Base-by-base conservation (phyloP, 2,113 vertebrate species). In the Solenodon paradoxus region DNA sequence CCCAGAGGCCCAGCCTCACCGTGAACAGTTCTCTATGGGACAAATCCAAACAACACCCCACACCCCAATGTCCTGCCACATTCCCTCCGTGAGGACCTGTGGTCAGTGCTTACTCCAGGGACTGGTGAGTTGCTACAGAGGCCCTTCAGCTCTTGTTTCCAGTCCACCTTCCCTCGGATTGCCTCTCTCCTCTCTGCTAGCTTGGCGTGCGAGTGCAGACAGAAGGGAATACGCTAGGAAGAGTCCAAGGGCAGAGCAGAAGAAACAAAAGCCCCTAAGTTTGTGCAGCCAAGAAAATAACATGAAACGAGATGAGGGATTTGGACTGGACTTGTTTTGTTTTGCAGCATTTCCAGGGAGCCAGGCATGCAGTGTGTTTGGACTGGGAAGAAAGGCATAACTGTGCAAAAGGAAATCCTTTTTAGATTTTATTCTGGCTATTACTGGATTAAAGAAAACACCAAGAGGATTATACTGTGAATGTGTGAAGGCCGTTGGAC, bases 361-460 rank as follows among this genome's bases (percentile, higher is more conserved):
- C 72, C 30, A 79, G 82, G 45, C 80, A 45, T 13, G 13, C 71
- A 95, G 74, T 92, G 49, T 95, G 72, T 91, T 96, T 96, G 92
- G 95, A 82, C 28, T 42, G 55, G 89, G 93, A 95, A 96, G 78
- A 96, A 95, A 96, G 66, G 81, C 80, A 95, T 83, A 93, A 92
- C 88, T 95, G 77, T 32, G 32, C 38, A 79, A 57, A 77, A 93
- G 93, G 94, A 94, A 97, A 95, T 91, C 86, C 68, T 86, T 79
- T 96, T 93, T 61, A 45, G 79, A 92, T 93, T 96, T 92, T 96
- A 79, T 84, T 92, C 42, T 59, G 86, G 61, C 85, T 91, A 17
- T 91, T 74, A 82, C 57, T 28, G 45, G 89, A 94, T 96, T 96
- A 95, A 95, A 83, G 86, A 74, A 82, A 95, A 81, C 55, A 42